Evolutionary conservation across 2,888 invertebrate genomes (phyloP).

Genomic region (Hyppa rectilinea): DNA sequence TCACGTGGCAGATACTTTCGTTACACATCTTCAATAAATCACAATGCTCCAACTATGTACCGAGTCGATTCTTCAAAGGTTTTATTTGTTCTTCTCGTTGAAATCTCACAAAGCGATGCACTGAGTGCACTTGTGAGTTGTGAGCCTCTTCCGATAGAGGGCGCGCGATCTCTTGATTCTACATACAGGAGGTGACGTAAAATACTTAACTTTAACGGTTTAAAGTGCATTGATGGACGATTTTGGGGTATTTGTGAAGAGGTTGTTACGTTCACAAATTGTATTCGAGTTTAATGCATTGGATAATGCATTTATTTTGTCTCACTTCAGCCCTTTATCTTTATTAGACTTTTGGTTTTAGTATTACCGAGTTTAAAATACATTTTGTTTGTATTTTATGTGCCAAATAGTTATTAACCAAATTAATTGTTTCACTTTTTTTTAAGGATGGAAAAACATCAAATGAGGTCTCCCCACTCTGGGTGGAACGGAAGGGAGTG

Average conservation of each 20-base stretch:
- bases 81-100: slow-evolving; percentile 59
- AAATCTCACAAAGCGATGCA: slow-evolving; percentile 61
- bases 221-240: slow-evolving; percentile 11
- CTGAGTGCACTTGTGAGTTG: slow-evolving; percentile 56
- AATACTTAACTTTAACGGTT: slow-evolving; percentile 33
- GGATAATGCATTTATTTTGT: neutral
- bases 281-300: neutral
- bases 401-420: no score
- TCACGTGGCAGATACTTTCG: slow-evolving; percentile 15
- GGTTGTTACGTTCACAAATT: neutral
- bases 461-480: no score
- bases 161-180: slow-evolving; percentile 53
- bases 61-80: slow-evolving; percentile 37
- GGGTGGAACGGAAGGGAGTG: no score
- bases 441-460: no score
- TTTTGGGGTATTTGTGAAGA: neutral
- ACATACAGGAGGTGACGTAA: slow-evolving; percentile 56
- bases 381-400: no score
- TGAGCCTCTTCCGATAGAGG: slow-evolving; percentile 58
- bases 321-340: neutral
- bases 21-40: slow-evolving; percentile 44
- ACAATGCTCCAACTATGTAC: slow-evolving; percentile 36
- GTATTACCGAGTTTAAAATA: no score
- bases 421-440: no score
- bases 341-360: no score